Base-by-base conservation (phyloP, 2,797 vertebrate species). In the Malurus leucopterus region DNA sequence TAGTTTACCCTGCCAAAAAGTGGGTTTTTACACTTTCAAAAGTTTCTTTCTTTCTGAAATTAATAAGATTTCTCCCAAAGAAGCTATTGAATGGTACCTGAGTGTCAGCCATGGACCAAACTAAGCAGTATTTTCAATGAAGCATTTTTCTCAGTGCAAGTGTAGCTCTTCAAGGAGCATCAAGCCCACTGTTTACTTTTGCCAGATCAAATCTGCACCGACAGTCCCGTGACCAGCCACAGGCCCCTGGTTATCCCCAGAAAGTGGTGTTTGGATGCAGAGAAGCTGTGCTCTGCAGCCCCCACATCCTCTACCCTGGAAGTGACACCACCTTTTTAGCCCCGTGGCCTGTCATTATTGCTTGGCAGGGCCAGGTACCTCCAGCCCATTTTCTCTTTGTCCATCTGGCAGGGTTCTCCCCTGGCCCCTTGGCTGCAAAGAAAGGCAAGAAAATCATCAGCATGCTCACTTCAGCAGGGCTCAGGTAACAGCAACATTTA, bases 321-420 rank as follows among this genome's bases (percentile, higher is more conserved):
- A 76, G 43, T 15, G 13, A 18, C 30, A 41, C 9, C 18, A 11
- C 23, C 14, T 47, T 13, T 43, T 38, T 36, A 53, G n/a, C 43
- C 41, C 41, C 27, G 26, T 2, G 17, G 41, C 14, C 34, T 61
- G 46, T 30, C 78, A 71, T 0, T 0, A 24, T 26, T 16, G 40
- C 23, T 17, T 49, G 16, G 40, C 34, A 65, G 34, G 9, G 18
- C 32, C n/a, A 49, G 47, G 53, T 19, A 21, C 47, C 8, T 41
- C 10, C 43, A 65, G 24, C 14, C 36, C 14, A 14, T 32, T 24
- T 59, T 14, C 27, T 51, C 30, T 32, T n/a, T 29, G 19, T 5
- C 34, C 34, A 13, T 17, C 15, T 83, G 27, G 27, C 20, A 43
- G 16, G 10, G 10, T 3, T 3, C 20, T 23, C 34, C 77, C 36